Evolutionary conservation across 2,797 vertebrate species (phyloP), one percentile per base, ranked within the genome.

Genomic region (Manis pentadactyla): DNA sequence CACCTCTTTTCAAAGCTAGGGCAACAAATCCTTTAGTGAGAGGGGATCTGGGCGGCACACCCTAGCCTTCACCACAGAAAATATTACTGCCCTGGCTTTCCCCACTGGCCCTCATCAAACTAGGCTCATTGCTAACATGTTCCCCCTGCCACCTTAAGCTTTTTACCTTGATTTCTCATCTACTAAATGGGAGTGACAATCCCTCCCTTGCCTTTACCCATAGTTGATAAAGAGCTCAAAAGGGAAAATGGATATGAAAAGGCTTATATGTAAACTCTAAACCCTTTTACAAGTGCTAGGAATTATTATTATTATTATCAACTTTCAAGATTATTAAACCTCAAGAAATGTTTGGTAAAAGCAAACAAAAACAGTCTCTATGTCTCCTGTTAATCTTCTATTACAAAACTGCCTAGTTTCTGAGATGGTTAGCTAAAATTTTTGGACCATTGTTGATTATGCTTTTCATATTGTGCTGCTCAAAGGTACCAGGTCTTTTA

Each of bases 311-410:
- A 82, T 4, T 59, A 55, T 75, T 69, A 78, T 29, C 73, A 81
- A 81, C 29, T 69, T 68, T 86, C n/a, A 93, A 78, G 42, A 69
- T 81, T 68, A 88, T 78, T 69, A 27, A 83, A 74, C 39, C 68
- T 73, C 63, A 87, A 69, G 29, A 89, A 78, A 37, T 79, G 49
- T n/a, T 61, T 55, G 55, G 34, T 93, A 74, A 92, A 83, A 89
- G 78, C 29, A 93, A 87, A 87, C n/a, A 27, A 37, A 68, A 81
- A 42, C 15, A n/a, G 10, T 51, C 18, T 9, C 18, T 27, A 23
- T 53, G 59, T 87, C 59, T 59, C 51, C 49, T 57, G 6, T 46
- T 69, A 57, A 31, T 64, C 29, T 82, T 83, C 51, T 83, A 17
- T 75, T 63, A n/a, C 29, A 69, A 88, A 94, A 82, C 29, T 71